Evolutionary conservation across 2,113 vertebrate species (phyloP), one percentile per base, ranked within the genome.

Genomic region (Tylochromis polylepis): DNA sequence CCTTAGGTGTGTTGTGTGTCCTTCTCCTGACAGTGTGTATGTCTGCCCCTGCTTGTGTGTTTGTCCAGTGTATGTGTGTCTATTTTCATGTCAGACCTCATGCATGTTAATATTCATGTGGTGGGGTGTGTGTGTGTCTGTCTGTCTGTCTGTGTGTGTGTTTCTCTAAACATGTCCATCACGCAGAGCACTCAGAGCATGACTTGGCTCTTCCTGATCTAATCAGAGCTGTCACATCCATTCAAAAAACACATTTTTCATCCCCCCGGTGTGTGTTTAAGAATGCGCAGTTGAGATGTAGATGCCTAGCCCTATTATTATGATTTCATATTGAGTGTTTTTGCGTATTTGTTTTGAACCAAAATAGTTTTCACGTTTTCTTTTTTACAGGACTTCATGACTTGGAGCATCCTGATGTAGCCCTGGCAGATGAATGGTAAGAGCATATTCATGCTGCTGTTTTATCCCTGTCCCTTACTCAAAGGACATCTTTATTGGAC

Each of bases 331-430:
- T 87, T 51, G 22, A 87, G 85, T 43, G 34, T 53, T 58, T 91
- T 90, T 84, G 29, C 70, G 31, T 70, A 20, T 89, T 90, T 79
- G 80, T 58, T 89, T 79, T 70, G 27, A 86, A 83, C 75, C 87
- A 27, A 83, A 83, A 38, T 31, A 24, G 34, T 88, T 87, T 80
- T 85, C 58, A 31, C 0, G 5, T 72, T 72, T 72, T 72, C 65
- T 91, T 65, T 92, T 43, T 96, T 86, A 59, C 88, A 99, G 99
- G 99, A 62, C 97, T 99, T 46, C 98, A 99, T 95, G 99, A 99
- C 96, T 96, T 99, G 97, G 99, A 99, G 88, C 99, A 99, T 93
- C 99, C 98, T n/a, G 98, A 99, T 92, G 98, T 99, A 80, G 97
- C 97, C 38, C 95, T 99, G 94, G 98, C 98, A 92, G 98, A 99